Evolutionary conservation across 1,140 invertebrate species (phyloP), one percentile per base, ranked within the genome.

Genomic region (Psix sp.): DNA sequence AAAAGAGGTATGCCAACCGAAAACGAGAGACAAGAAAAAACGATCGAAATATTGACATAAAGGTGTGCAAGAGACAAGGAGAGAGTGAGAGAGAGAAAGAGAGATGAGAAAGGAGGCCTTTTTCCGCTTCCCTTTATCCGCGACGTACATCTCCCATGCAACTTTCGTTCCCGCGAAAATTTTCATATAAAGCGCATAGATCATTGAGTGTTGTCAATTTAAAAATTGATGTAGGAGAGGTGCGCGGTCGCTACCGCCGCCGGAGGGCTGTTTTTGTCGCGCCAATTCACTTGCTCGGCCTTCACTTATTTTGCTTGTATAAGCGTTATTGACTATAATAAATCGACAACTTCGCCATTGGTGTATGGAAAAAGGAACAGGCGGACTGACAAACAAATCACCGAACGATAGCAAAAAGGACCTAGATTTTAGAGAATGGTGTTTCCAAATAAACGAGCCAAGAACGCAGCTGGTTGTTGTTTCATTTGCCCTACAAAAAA

Each of bases 171-270:
- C 52, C 52, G 63, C 48, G 2, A 35, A 39, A 43, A 60, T 65
- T 70, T 75, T 75, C 57, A 48, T 60, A 70, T 65, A 75, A 54
- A 59, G 72, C 65, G 72, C 72, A 75, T 75, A 70, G 72, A 66
- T 70, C 65, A 70, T 54, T 70, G 65, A 60, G 46, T 68, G 72
- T 75, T 75, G 65, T 65, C 65, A 75, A 75, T 75, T 68, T 70
- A 59, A 65, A 16, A 65, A 70, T 70, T 60, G 35, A 75, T 65
- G 46, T 70, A 70, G 72, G 21, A 54, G 21, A 31, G 62, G 56
- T 17, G 35, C 35, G 51, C 21, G 49, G 16, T 20, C 35, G 51
- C 49, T 35, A 49, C 15, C 49, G 40, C 38, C 20, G 63, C 63
- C 43, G 33, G 33, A 9, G 40, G 20, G 38, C 39, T 46, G 60